A percentile compares a stretch with the other conserved stretches of the same genome.
Conservation (phyloP, 1,140 invertebrate species). For the Drosophila arizonae region DNA sequence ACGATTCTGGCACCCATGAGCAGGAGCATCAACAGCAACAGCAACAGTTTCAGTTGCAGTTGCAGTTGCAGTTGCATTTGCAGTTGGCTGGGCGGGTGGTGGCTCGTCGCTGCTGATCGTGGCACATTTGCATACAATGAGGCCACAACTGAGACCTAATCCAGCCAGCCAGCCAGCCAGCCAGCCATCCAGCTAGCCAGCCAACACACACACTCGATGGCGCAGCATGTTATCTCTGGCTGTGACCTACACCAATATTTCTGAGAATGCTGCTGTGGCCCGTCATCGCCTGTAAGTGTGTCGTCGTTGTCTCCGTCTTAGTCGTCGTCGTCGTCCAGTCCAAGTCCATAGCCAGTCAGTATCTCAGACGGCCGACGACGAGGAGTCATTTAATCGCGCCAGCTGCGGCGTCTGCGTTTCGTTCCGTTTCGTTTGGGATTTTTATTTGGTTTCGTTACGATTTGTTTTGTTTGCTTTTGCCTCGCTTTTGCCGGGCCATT, state of each 20-base stretch:
- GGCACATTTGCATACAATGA: conserved; percentile 83
- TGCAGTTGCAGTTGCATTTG: conserved; percentile 10
- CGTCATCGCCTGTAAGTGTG: conserved; percentile 80
- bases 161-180: conserved; percentile 29
- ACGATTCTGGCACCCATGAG: conserved; percentile 80
- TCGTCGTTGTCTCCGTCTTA: conserved; percentile 57
- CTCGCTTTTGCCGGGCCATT: conserved; percentile 60
- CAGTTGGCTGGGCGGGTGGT: conserved; percentile 67
- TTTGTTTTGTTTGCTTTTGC: conserved; percentile 52
- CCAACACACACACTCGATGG: conserved; percentile 23
- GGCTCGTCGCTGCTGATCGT: conserved; percentile 67
- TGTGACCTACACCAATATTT: conserved; percentile 83
- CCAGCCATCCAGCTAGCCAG: conserved; percentile 22
- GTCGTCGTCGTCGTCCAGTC: conserved; percentile 58
- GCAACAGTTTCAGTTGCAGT: conserved; percentile 14
- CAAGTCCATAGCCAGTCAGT: conserved; percentile 69
- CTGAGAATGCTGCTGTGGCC: conserved; percentile 81
- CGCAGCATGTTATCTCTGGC: conserved; percentile 82
- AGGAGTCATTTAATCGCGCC: conserved; percentile 79
- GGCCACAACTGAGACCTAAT: conserved; percentile 63
- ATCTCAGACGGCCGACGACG: conserved; percentile 73
- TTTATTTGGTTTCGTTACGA: conserved; percentile 33
- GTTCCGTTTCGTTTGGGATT: conserved; percentile 54
- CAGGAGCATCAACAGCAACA: conserved; percentile 49
- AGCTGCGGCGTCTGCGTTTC: conserved; percentile 76